phyloP scores from a whole-genome alignment of 2,797 vertebrate genomes.

The Myotis findleyi region DNA sequence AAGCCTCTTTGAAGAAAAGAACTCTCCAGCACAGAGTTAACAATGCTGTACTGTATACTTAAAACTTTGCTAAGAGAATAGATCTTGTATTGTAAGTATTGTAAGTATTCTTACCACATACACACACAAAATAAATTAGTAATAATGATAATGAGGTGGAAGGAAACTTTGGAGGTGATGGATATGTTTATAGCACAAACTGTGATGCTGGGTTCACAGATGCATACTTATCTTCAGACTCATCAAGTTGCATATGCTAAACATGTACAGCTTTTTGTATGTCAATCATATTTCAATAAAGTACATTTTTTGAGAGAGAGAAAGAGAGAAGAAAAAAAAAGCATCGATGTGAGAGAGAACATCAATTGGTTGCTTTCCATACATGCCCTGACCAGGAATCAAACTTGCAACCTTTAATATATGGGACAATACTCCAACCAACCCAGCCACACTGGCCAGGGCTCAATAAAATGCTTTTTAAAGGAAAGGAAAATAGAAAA shows the following conservation, averaged over 20 bases:
- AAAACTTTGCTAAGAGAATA: neutral
- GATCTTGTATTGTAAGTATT: too few species aligned
- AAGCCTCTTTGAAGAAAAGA: neutral
- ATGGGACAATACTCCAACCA: neutral
- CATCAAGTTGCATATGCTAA: neutral
- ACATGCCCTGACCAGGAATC: neutral
- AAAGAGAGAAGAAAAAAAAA: neutral
- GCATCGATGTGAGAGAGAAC: neutral
- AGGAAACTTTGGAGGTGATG: neutral
- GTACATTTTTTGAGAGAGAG: neutral
- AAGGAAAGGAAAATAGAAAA: neutral
- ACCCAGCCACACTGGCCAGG: neutral
- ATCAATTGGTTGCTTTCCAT: neutral
- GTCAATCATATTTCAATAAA: neutral
- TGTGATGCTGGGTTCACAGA: neutral
- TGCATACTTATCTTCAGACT: neutral
- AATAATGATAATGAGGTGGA: neutral
- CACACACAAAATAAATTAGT: neutral
- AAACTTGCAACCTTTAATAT: neutral
- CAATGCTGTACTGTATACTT: neutral
- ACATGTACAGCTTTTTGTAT: neutral
- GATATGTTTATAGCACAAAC: neutral
- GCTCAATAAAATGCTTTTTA: neutral
- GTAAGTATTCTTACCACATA: neutral
- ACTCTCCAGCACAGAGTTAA: neutral